Evolutionary conservation across 2,113 vertebrate species (phyloP), one percentile per base, ranked within the genome.

Genomic region (Hippocampus guttulatus): DNA sequence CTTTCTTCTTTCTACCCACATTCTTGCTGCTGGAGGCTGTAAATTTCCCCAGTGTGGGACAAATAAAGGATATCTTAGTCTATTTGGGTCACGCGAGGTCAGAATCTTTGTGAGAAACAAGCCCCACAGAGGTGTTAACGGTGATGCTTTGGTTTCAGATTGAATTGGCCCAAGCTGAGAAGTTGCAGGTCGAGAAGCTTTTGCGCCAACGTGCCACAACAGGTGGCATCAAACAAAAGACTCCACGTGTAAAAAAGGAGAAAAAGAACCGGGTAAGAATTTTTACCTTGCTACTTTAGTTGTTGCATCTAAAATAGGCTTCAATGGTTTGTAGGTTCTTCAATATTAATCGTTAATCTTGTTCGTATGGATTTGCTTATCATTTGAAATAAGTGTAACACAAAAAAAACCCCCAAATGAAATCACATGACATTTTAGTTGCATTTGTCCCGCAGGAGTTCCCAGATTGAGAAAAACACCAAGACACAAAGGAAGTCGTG

Each of bases 211-310:
- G 93, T 47, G 94, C 90, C 67, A 87, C 79, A 30, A 33, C 83
- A 45, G 94, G 87, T 67, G 95, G 96, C 0, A 27, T 77, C 79
- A 94, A 93, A 84, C 84, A 87, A 85, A 92, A 98, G 92, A 49
- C 90, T 81, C n/a, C 91, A 1, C 90, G 92, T 3, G 90, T 91
- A 14, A 98, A 96, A 88, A 94, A 91, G 74, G 97, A 98, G 98
- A 94, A 81, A 98, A 97, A 76, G 96, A 98, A 61, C 94, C 96
- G 8, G 95, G 97, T 98, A 71, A 85, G 82, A 61, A 6, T 21
- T 55, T 49, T 33, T 4, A 25, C n/a, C 41, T 41, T 57, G 10
- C 9, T 30, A 16, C 16, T 38, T 38, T 21, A 9, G 16, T 41
- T 63, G 20, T 63, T 11, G 38, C 30, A 9, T 62, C 60, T 15